Conservation (phyloP, 2,888 invertebrate genomes). For the Helleia helle region DNA sequence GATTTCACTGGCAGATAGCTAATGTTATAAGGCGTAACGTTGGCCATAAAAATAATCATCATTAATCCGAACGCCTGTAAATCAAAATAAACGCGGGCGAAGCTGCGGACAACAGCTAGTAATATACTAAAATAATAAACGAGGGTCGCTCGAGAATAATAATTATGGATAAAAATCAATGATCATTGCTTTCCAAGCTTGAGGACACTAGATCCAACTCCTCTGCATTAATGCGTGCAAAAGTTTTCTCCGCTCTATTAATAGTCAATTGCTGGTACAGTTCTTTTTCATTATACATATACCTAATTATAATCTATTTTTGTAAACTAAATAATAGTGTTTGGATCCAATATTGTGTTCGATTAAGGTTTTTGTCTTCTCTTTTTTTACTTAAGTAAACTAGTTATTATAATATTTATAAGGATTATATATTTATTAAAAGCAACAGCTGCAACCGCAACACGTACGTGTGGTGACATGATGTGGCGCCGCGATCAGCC, state of each 20-base stretch:
- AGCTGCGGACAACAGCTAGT: too few species aligned
- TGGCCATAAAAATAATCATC: too few species aligned
- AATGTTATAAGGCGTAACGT: too few species aligned
- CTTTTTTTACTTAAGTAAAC: too few species aligned
- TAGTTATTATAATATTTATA: slow-evolving; percentile 18
- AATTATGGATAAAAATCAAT: too few species aligned
- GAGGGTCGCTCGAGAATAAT: too few species aligned
- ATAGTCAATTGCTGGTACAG: not conserved
- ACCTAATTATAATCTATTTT: slow-evolving; percentile 6
- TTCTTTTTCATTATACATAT: not conserved
- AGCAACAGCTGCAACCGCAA: slow-evolving; percentile 19
- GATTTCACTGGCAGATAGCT: too few species aligned
- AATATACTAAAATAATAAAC: too few species aligned
- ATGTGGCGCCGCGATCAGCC: slow-evolving; percentile 15
- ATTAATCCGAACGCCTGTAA: too few species aligned
- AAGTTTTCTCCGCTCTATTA: slow-evolving; percentile 3
- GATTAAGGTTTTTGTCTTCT: slow-evolving; percentile 18
- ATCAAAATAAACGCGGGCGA: too few species aligned
- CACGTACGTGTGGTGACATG: slow-evolving; percentile 21
- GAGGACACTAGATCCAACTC: slow-evolving; percentile 3
- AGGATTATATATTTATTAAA: too few species aligned
- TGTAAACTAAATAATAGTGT: slow-evolving; percentile 1
- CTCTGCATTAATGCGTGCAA: slow-evolving; percentile 1
- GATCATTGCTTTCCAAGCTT: slow-evolving; percentile 3
- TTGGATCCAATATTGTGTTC: slow-evolving; percentile 13